Percentiles rank a stretch among this genome's conserved stretches.
phyloP scores from a whole-genome alignment of 30 jellyfish, hydroid and myxozoan species.

The Rhopilema esculentum region DNA sequence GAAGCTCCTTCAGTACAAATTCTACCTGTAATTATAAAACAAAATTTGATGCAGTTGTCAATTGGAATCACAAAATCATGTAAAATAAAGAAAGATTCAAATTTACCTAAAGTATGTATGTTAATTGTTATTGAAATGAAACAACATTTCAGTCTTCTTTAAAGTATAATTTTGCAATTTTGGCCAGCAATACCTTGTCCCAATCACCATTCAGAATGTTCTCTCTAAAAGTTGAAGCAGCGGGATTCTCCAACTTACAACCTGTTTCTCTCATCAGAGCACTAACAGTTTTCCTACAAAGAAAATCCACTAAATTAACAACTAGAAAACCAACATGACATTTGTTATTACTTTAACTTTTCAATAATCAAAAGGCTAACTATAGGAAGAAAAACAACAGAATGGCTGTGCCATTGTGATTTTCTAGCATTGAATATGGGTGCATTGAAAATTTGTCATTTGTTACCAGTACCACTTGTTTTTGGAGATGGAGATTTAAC shows the following conservation, averaged over 20 bases:
- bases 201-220: conserved; percentile 84
- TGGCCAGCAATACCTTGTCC: conserved; percentile 71
- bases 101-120: too few relatives aligned
- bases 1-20: conserved; percentile 81
- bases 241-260: conserved; percentile 79
- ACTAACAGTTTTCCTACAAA: conserved; percentile 80
- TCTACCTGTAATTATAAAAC: conserved; percentile 69
- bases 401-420: neutral
- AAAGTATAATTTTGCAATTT: neutral
- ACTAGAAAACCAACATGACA: neutral
- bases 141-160: too few relatives aligned
- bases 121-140: too few relatives aligned
- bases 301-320: neutral
- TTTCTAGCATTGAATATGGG: too few relatives aligned
- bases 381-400: neutral
- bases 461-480: too few relatives aligned
- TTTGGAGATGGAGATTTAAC: too few relatives aligned
- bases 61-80: too few relatives aligned
- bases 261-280: conserved; percentile 87
- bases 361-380: neutral
- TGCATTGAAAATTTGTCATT: too few relatives aligned
- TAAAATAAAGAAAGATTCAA: too few relatives aligned
- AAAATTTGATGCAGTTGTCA: neutral
- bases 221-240: conserved; percentile 86
- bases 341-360: neutral